Evolutionary conservation across 2,888 invertebrate genomes (phyloP), one percentile per base, ranked within the genome.

Genomic region (Hemithea aestivaria): DNA sequence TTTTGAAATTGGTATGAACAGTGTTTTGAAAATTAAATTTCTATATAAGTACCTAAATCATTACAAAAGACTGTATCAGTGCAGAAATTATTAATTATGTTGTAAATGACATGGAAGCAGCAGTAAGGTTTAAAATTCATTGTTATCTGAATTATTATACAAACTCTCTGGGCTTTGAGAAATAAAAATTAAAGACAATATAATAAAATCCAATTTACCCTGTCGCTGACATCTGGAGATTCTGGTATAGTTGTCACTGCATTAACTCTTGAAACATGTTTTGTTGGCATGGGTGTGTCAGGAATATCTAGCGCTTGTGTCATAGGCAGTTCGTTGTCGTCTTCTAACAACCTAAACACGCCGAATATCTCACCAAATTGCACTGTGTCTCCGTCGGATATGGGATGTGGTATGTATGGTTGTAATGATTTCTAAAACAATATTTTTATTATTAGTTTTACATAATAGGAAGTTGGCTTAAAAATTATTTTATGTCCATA

Each of bases 351-450:
- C 27, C 77, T 64, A 49, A 85, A 85, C 31, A 84, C 62, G 7
- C 82, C 85, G 51, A 84, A 79, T 12, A 78, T 55, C 10, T 82
- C 72, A 0, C 87, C 87, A 61, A 87, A 82, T 51, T 85, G 83
- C 2, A 87, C 66, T 27, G 68, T 74, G 32, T 84, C 83, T 1
- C 83, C 84, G 51, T 83, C 67, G 32, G 55, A 66, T 6, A 87
- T 38, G 0, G 73, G 69, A 32, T 75, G 65, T 6, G 84, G 76
- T 44, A 80, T 66, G 43, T 82, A 84, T n/a, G 83, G 72, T 38
- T 57, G 56, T 20, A 84, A 48, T 1, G 56, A 63, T 70, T 69
- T 74, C 85, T 87, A 56, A 21, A 70, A 72, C 28, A 41, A 30
- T 27, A 21, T 12, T 34, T 20, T 25, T 23, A 23, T 16, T 16